Percentiles rank a stretch among this genome's conserved stretches.
Conservation (phyloP, 2,888 invertebrate genomes). For the Pomacea canaliculata region DNA sequence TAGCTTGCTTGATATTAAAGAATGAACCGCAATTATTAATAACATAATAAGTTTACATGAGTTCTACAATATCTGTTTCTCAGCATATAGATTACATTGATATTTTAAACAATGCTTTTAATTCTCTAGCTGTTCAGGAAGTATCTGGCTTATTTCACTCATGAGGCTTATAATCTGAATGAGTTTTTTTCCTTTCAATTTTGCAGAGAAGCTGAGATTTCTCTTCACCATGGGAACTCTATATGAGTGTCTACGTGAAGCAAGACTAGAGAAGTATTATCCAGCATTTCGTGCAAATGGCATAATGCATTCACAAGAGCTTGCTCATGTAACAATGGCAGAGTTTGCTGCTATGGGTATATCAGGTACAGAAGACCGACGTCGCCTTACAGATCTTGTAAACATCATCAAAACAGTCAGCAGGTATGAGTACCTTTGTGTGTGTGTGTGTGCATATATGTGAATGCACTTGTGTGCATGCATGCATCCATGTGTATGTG, state of each 20-base stretch:
- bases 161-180: too few species aligned
- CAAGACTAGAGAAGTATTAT: conserved; percentile 64
- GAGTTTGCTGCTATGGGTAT: conserved; percentile 63
- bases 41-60: too few species aligned
- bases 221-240: conserved; percentile 52
- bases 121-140: too few species aligned
- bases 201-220: too few species aligned
- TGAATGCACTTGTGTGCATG: not conserved
- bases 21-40: too few species aligned
- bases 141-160: too few species aligned
- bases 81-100: too few species aligned
- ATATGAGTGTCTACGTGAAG: conserved; percentile 63
- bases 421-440: conserved; percentile 22
- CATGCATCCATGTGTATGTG: not conserved
- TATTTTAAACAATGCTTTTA: too few species aligned
- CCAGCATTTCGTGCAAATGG: conserved; percentile 61
- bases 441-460: not conserved
- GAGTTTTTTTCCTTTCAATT: too few species aligned
- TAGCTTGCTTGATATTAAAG: too few species aligned
- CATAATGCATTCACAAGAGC: conserved; percentile 59
- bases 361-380: conserved; percentile 56
- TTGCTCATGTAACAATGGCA: conserved; percentile 58
- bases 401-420: conserved; percentile 64
- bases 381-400: conserved; percentile 62
- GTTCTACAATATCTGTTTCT: too few species aligned